Evolutionary conservation across 2,797 vertebrate genomes (phyloP), one percentile per base, ranked within the genome.

Genomic region (Aphelocoma californica): DNA sequence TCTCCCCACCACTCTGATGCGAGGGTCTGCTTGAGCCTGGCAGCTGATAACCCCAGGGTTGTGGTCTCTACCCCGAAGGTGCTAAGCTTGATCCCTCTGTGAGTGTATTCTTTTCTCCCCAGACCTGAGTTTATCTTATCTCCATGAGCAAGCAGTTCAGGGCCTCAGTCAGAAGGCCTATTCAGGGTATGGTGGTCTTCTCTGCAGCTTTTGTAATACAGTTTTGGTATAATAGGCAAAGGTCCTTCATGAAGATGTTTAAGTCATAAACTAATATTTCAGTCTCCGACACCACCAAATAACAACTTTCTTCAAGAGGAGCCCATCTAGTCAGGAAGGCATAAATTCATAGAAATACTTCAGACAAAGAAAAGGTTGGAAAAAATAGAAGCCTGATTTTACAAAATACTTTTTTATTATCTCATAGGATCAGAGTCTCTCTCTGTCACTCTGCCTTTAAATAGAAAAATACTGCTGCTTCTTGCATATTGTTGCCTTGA

Each of bases 241-340:
- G 14, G 24, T 77, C 36, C 24, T 62, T 28, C 24, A 23, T 77
- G 31, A 23, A 28, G 36, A n/a, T 28, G 24, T 75, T 61, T n/a
- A n/a, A 50, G 31, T 29, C 15, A 64, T 32, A 64, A 44, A 64
- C 28, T 23, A 58, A 29, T 9, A 34, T 53, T 64, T 53, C 48
- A 53, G 25, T 15, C 48, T 45, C 26, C 0, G 1, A 42, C 32
- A 53, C 23, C 36, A 53, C 2, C 25, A 26, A 56, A 15, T 50
- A 74, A 62, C 26, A 40, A 34, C 32, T 60, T 61, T 36, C n/a
- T 64, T 64, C 58, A 75, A 38, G 44, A 77, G 18, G 0, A 54
- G 9, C 12, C 19, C 44, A 69, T 40, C 45, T 47, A 40, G 12
- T 84, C 44, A 50, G 28, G 10, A 51, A 58, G 47, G 14, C 38